Base-by-base conservation (phyloP, 2,888 invertebrate genomes). In the Macrophya annulata region DNA sequence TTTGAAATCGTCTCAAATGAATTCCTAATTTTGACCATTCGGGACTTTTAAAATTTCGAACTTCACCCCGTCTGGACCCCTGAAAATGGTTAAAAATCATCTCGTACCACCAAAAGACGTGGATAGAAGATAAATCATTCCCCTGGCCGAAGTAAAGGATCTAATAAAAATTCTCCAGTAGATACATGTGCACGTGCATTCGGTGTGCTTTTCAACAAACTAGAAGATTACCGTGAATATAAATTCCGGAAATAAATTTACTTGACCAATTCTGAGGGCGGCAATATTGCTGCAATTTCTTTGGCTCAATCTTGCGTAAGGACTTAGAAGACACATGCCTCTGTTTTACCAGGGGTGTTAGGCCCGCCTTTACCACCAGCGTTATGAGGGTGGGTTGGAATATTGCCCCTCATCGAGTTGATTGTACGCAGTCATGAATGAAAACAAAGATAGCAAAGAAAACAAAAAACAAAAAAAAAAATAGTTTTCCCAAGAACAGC, bases 81-180 rank as follows among this genome's bases (percentile, higher is more conserved):
- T 31, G 31, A 17, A 68, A 17, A 74, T 43, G 25, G 43, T 25
- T 25, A 21, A 21, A 74, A 45, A 74, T 74, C n/a, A 74, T 25
- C 45, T 45, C 15, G 21, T 45, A 31, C 15, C 77, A 31, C 40
- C 77, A 37, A 25, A 31, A 17, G 31, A 17, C 55, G 77, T 77
- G 55, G 40, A 17, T 17, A 45, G 55, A 45, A 77, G 55, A 77
- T 77, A n/a, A 9, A 77, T 77, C 55, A 77, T 40, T 17, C 74
- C 45, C 43, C 5, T 10, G 45, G 21, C 74, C 5, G 55, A 5
- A 55, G 51, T n/a, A 37, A 37, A 48, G 55, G 17, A 51, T 45
- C 21, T 77, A 15, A 37, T 51, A 55, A 55, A 51, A 77, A 77
- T 37, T 55, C n/a, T 37, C 10, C 62, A 12, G 9, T 62, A 15